A percentile compares a stretch with the other conserved stretches of the same genome.
Evolutionary conservation across 2,888 invertebrate genomes (phyloP).

Genomic region (Ditula angustiorana): DNA sequence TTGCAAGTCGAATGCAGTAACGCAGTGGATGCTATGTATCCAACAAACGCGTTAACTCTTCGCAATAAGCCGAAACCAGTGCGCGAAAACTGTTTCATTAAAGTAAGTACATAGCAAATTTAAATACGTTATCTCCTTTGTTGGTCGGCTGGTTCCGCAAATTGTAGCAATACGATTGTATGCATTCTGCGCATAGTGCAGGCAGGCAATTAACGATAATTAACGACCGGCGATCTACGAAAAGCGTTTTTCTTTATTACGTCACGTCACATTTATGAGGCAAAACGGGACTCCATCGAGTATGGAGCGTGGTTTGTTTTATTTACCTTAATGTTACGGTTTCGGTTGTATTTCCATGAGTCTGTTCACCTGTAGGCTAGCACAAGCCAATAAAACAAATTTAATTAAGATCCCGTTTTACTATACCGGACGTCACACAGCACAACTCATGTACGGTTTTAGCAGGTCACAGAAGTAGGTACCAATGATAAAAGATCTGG

Average conservation of each 20-base stretch:
- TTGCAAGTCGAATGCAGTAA: neutral
- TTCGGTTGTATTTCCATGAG: too few relatives aligned
- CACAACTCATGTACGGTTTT: too few relatives aligned
- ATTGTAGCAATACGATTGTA: conserved; percentile 27
- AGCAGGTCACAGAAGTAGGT: too few relatives aligned
- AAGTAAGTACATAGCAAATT: conserved; percentile 5
- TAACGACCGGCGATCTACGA: conserved; percentile 1
- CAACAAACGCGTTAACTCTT: neutral
- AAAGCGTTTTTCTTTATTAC: conserved; percentile 2
- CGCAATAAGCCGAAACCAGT: neutral
- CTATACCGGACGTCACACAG: too few relatives aligned
- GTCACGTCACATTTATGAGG: neutral
- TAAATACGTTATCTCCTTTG: conserved; percentile 20
- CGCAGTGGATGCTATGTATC: neutral
- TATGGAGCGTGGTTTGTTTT: too few relatives aligned
- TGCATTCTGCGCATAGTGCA: conserved; percentile 31
- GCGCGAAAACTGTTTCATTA: conserved; percentile 2
- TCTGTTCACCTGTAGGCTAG: too few relatives aligned
- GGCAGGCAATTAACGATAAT: conserved; percentile 28
- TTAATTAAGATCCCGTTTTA: too few relatives aligned
- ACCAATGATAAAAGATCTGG: too few relatives aligned
- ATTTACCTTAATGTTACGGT: too few relatives aligned
- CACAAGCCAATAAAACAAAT: too few relatives aligned
- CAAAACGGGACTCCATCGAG: neutral
- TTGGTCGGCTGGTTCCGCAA: conserved; percentile 15